These are phyloP conservation scores for Hydrophis major DNA, from an alignment of 2,797 vertebrate genomes.

Conservation along the genomic window DNA sequence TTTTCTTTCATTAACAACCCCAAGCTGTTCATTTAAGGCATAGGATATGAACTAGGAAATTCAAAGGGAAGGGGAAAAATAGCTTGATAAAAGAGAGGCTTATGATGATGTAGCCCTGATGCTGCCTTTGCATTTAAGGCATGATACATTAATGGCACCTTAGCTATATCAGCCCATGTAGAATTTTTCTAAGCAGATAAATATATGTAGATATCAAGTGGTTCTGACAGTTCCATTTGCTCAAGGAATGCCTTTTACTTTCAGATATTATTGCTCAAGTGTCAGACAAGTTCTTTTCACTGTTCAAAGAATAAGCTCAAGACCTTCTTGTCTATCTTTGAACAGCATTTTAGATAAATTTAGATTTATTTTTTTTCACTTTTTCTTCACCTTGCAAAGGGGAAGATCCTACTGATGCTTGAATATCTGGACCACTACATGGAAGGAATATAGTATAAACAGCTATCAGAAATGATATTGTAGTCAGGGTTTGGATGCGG, in stretches of 20 bases:
- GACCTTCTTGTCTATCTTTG: background rate
- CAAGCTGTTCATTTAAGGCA: background rate
- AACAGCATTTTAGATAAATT: background rate
- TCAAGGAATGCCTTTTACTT: conserved; percentile 24
- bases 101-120: background rate
- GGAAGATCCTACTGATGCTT: background rate
- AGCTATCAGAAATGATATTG: background rate
- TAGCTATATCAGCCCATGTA: background rate
- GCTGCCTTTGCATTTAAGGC: background rate
- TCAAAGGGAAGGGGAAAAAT: background rate
- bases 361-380: background rate
- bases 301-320: background rate
- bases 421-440: background rate
- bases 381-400: background rate
- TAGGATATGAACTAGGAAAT: background rate
- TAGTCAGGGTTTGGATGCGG: background rate
- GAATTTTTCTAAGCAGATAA: background rate
- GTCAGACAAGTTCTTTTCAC: background rate
- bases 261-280: conserved; percentile 21
- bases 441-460: background rate
- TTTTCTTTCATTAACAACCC: background rate
- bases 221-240: conserved; percentile 21
- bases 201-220: conserved; percentile 6
- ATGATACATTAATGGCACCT: background rate
- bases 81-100: background rate